Evolutionary conservation across 2,888 invertebrate species (phyloP), one percentile per base, ranked within the genome.

Genomic region (Hoplodrina blanda): DNA sequence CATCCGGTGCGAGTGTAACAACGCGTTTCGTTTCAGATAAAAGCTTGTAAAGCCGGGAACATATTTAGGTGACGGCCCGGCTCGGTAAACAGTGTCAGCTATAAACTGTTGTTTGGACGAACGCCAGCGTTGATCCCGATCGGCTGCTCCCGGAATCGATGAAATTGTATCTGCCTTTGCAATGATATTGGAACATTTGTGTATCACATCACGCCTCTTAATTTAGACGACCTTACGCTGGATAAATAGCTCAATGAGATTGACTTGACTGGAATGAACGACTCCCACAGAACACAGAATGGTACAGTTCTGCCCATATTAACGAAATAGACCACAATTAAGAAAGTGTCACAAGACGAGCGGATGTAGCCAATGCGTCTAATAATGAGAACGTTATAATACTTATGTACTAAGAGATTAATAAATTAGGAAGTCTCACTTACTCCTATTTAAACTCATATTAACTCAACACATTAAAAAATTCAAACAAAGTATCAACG

Each of bases 31-130:
- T 72, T 73, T 74, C 71, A 84, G 86, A 89, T 89, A 90, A 89
- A 88, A 88, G 84, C 85, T 85, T 83, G 82, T 79, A 81, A 82
- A 85, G 80, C 67, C 56, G 85, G 80, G 83, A 81, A 85, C 88
- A 87, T 89, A 90, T 90, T 89, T 89, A 83, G 88, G 87, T 84
- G 86, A 87, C 83, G 86, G 82, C 83, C 79, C 82, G 79, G 78
- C 84, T 87, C 81, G 69, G 88, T 90, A 91, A 92, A 92, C 91
- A 91, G 88, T 85, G 89, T 83, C 85, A 86, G 88, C 90, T 86
- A 90, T 93, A 91, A 90, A 91, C 89, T 85, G 82, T 78, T 89
- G 87, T 90, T 94, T 94, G 93, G 94, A 92, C 85, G 83, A 77
- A 80, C 85, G 94, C 94, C 93, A 94, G 88, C 75, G 73, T 77